A percentile compares a stretch with the other conserved stretches of the same genome.
These are phyloP conservation scores for Actinostola sp. DNA, from an alignment of 92 coral and sea anemone genomes.

Conservation along the genomic window DNA sequence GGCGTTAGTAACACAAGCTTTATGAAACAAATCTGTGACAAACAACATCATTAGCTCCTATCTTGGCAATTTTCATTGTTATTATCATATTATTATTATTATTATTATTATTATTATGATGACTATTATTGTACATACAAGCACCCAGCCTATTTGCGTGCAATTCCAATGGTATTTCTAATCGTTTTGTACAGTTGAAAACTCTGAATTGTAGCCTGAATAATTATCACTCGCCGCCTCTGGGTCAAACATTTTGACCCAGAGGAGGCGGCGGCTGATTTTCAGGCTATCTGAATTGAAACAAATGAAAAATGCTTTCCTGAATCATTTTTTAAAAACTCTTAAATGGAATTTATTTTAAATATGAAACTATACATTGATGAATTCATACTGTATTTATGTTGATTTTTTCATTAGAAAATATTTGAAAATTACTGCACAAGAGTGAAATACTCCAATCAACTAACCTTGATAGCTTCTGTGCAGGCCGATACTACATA, in stretches of 20 bases:
- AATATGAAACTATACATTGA: conserved; percentile 27
- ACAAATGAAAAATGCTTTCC: conserved; percentile 7
- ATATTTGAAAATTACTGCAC: conserved; percentile 30
- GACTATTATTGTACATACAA: conserved; percentile 18
- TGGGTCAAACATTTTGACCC: too few relatives aligned
- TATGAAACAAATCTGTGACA: background rate
- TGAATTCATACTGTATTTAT: conserved; percentile 38
- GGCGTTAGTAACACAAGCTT: too few relatives aligned
- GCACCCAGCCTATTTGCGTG: conserved; percentile 28
- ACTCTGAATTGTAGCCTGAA: conserved; percentile 12
- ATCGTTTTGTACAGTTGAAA: conserved; percentile 30
- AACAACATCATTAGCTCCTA: background rate
- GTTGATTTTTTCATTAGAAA: conserved; percentile 38
- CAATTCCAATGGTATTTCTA: conserved; percentile 29
- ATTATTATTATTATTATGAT: conserved; percentile 7
- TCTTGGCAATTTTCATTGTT: conserved; percentile 3
- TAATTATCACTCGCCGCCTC: too few relatives aligned
- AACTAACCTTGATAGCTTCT: too few relatives aligned
- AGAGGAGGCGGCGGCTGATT: too few relatives aligned
- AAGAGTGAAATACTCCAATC: background rate
- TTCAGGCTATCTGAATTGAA: too few relatives aligned
- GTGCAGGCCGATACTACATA: too few relatives aligned
- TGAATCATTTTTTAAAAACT: conserved; percentile 22
- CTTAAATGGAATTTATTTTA: conserved; percentile 31
- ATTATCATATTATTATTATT: conserved; percentile 4